Evolutionary conservation across 2,113 vertebrate genomes (phyloP), one percentile per base, ranked within the genome.

Genomic region (Xenopus borealis): DNA sequence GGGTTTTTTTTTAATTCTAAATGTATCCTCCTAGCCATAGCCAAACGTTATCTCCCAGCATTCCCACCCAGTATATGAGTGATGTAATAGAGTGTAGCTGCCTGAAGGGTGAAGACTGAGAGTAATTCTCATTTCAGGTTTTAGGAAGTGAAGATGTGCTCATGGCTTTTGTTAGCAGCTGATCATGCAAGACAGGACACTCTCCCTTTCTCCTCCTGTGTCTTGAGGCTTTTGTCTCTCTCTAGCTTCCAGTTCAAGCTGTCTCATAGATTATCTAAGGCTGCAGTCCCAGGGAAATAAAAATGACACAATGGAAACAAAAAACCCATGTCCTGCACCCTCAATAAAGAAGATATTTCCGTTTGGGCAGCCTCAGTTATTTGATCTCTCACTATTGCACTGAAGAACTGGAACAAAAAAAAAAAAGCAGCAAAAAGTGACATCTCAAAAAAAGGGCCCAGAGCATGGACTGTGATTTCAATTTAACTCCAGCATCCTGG

Each of bases 271-370:
- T 80, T 80, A 82, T 82, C 78, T 83, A 66, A 72, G 78, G 67
- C 5, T 67, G 72, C 12, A 72, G 10, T 83, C 78, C 67, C 7
- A 6, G 47, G 66, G 79, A 81, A 79, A 70, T 19, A 80, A 81
- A 79, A 70, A 10, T 6, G 2, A 50, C 12, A 82, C 62, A 75
- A 81, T 75, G 77, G 47, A 50, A 50, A 50, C 11, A 13, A 50
- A 79, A 74, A 73, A 81, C 86, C 86, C 69, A 40, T 40, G 1
- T 70, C 71, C 45, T 81, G 78, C 62, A 12, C 75, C 81, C 73
- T 67, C 53, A 82, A 72, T 80, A 82, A 82, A 85, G 80, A 71
- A 73, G 71, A 66, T 65, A 40, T 69, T 81, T 83, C 79, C 78
- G 27, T 82, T 81, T 61, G 30, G 23, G 23, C 66, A 69, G 52